These are phyloP conservation scores for Melieria crassipennis DNA, from an alignment of 2,888 invertebrate genomes.

Conservation along the genomic window DNA sequence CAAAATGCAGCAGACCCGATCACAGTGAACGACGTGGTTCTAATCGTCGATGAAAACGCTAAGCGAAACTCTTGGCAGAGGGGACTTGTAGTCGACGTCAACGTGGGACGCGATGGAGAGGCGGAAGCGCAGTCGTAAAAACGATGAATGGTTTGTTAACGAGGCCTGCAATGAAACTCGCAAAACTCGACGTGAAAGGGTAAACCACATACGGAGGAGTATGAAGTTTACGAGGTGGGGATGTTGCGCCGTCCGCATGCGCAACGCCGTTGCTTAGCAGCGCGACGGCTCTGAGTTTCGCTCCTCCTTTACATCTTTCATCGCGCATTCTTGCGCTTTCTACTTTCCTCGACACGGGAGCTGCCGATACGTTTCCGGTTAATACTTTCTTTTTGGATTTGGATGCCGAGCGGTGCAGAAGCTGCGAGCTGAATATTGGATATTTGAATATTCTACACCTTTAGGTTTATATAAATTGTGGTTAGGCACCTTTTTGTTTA, in stretches of 20 bases:
- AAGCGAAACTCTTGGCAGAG: slow-evolving; percentile 35
- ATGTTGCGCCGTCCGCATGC: not conserved
- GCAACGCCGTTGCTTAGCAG: too few species aligned
- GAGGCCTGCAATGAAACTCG: slow-evolving; percentile 32
- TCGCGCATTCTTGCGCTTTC: too few species aligned
- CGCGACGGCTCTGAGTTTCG: too few species aligned
- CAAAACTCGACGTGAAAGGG: slow-evolving; percentile 32
- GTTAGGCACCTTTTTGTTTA: too few species aligned
- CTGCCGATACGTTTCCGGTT: too few species aligned
- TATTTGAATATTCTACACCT: too few species aligned
- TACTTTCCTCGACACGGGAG: too few species aligned
- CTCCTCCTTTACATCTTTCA: too few species aligned
- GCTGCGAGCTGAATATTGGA: too few species aligned
- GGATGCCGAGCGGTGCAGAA: too few species aligned
- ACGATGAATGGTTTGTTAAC: slow-evolving; percentile 29
- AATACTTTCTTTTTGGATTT: too few species aligned
- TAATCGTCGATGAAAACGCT: slow-evolving; percentile 35
- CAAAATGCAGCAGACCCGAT: slow-evolving; percentile 21
- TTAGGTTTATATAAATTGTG: too few species aligned
- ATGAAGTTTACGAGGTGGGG: slow-evolving; percentile 4
- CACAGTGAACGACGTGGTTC: slow-evolving; percentile 27
- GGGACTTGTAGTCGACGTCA: slow-evolving; percentile 35
- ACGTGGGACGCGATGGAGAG: slow-evolving; percentile 27
- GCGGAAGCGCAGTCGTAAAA: slow-evolving; percentile 38
- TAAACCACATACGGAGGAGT: slow-evolving; percentile 22